Base-by-base conservation (phyloP, 2,797 vertebrate species). In the Apodemus agrarius region DNA sequence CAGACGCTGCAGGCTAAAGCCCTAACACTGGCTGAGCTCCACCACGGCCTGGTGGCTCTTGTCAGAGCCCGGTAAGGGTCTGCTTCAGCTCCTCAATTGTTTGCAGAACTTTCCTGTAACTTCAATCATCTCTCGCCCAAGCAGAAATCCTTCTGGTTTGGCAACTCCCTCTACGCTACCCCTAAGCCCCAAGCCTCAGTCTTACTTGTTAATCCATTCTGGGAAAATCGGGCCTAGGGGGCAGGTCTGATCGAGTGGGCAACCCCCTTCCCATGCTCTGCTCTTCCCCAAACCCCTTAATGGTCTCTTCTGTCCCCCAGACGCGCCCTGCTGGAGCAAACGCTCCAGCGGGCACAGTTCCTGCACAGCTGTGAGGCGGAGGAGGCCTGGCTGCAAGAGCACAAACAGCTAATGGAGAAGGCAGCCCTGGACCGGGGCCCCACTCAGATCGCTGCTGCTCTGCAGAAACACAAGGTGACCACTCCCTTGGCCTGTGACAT, bases 381-480 rank as follows among this genome's bases (percentile, higher is more conserved):
- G 89, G 99, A 99, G 98, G 97, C 97, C 0, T 99, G 99, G 99
- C 95, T 99, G 65, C 98, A 98, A 72, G 99, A 99, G 79, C 98
- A 97, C 90, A 98, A 98, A 98, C 97, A 99, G 93, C 94, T 98
- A 65, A 97, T 99, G 91, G 99, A 99, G 95, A 98, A 93, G 0
- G 96, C 97, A 10, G 97, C 98, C 12, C 98, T 98, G 17, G 99
- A 99, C 34, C 98, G 98, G 84, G 99, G 99, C 97, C 98, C 99
- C 85, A 98, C 83, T 97, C 99, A 99, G 96, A 99, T 99, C 93
- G 96, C 98, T 92, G 97, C 98, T 69, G 98, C 99, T 16, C 98
- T 99, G 80, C 98, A 99, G 96, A 99, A 99, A 81, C 99, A 99
- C 96, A 99, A 99, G 99, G 99, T 99, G 85, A 21, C 57, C 1